A percentile compares a stretch with the other conserved stretches of the same genome.
These are phyloP conservation scores for Nesometra sesokonis DNA, from an alignment of 35 echinoderm and acorn worm genomes.

Conservation along the genomic window DNA sequence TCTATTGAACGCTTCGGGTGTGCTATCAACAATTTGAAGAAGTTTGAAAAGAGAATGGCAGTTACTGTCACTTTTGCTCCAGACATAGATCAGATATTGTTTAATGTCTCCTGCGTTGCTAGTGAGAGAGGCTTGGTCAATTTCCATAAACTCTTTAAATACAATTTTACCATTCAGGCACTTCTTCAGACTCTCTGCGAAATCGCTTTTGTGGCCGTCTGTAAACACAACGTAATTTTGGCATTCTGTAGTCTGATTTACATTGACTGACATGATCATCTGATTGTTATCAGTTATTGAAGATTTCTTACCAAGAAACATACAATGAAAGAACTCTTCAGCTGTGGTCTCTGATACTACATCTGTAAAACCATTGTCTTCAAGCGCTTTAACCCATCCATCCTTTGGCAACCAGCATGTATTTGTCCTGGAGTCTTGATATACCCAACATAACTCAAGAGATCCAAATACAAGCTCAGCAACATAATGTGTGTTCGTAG, in stretches of 20 bases:
- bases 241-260: not conserved
- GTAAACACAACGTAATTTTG: not conserved
- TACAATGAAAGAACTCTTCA: conserved; percentile 73
- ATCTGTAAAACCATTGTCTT: conserved; percentile 48
- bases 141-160: not conserved
- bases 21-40: not conserved
- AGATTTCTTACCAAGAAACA: conserved; percentile 35
- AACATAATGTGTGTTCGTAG: conserved; percentile 61
- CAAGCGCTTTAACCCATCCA: conserved; percentile 43
- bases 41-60: conserved; percentile 1
- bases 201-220: not conserved
- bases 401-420: conserved; percentile 62
- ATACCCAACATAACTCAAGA: conserved; percentile 63
- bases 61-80: not conserved
- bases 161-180: not conserved
- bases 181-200: not conserved
- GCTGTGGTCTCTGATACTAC: conserved; percentile 54
- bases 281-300: not conserved
- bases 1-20: not conserved
- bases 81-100: not conserved
- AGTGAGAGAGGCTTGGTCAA: not conserved
- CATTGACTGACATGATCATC: too few species aligned
- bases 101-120: not conserved
- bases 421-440: conserved; percentile 63
- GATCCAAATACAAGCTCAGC: conserved; percentile 78